A percentile compares a stretch with the other conserved stretches of the same genome.
phyloP scores from a whole-genome alignment of 2,888 invertebrate species.

The Drosophila paranaensis region DNA sequence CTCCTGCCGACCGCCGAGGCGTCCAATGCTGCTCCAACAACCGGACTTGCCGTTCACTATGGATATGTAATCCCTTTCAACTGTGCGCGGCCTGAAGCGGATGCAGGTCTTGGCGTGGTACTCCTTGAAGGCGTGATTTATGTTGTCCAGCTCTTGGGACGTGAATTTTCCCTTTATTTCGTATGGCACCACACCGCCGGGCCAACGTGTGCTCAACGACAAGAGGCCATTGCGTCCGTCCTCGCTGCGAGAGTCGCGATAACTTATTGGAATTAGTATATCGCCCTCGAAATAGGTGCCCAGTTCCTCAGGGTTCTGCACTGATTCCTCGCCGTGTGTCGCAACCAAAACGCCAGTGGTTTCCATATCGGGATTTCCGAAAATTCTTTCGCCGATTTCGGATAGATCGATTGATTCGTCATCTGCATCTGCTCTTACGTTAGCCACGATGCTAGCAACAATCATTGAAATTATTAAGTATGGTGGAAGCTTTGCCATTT shows the following conservation, averaged over 20 bases:
- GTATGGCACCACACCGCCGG: slow-evolving; percentile 89
- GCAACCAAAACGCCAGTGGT: slow-evolving; percentile 61
- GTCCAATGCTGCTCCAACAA: slow-evolving; percentile 92
- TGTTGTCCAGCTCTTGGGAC: slow-evolving; percentile 86
- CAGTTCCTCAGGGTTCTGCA: slow-evolving; percentile 91
- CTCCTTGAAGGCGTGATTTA: slow-evolving; percentile 89
- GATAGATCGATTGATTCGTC: slow-evolving; percentile 61
- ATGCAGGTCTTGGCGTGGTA: slow-evolving; percentile 91
- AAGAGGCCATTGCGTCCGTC: slow-evolving; percentile 87
- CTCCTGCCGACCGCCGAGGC: slow-evolving; percentile 87
- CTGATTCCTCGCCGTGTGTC: slow-evolving; percentile 34
- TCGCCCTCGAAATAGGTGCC: slow-evolving; percentile 92
- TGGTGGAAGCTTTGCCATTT: slow-evolving; percentile 47
- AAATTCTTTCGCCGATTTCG: slow-evolving; percentile 72
- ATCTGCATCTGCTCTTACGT: slow-evolving; percentile 11
- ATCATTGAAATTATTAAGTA: slow-evolving; percentile 14
- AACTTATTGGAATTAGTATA: slow-evolving; percentile 87
- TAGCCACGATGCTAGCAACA: slow-evolving; percentile 12
- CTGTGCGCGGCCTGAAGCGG: slow-evolving; percentile 87
- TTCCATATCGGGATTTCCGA: slow-evolving; percentile 85
- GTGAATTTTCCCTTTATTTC: slow-evolving; percentile 88
- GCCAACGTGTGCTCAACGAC: slow-evolving; percentile 87
- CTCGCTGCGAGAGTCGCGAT: slow-evolving; percentile 46
- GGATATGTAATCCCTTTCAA: slow-evolving; percentile 89
- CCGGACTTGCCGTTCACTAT: slow-evolving; percentile 89